phyloP scores from a whole-genome alignment of 2,888 invertebrate species.

The Scelioninae gen. 1 region DNA sequence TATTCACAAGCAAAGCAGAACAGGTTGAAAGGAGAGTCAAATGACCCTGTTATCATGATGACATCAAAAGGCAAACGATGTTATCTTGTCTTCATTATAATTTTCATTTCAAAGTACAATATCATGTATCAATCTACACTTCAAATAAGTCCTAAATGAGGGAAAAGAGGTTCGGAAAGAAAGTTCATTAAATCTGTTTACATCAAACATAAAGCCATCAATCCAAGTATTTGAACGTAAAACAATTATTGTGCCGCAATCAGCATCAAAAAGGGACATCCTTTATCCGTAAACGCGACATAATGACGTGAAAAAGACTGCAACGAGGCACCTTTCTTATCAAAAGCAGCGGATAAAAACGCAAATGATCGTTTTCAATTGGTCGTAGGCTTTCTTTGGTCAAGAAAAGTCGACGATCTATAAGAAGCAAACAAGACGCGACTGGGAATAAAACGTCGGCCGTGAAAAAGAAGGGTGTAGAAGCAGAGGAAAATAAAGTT shows the following conservation, averaged over 20 bases:
- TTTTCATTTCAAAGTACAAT: conserved; percentile 8
- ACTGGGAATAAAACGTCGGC: not conserved
- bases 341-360: conserved; percentile 3
- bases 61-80: conserved; percentile 16
- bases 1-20: not conserved
- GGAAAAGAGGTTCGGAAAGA: not conserved
- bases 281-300: too few species aligned
- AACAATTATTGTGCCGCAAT: too few species aligned
- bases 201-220: too few species aligned
- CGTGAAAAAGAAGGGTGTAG: not conserved
- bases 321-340: conserved; percentile 10
- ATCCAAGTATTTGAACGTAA: too few species aligned
- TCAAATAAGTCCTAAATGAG: not conserved
- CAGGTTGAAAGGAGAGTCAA: not conserved
- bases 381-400: not conserved
- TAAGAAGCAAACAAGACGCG: conserved; percentile 4
- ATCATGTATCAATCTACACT: not conserved
- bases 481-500: conserved; percentile 21
- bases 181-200: too few species aligned
- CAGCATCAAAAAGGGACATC: too few species aligned
- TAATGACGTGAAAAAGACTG: not conserved
- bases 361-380: conserved; percentile 31
- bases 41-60: conserved; percentile 16
- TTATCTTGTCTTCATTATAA: conserved; percentile 10
- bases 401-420: conserved; percentile 25